phyloP scores from a whole-genome alignment of 37 sponge, comb jelly and placozoan species.

The Dysidea cf. avara region DNA sequence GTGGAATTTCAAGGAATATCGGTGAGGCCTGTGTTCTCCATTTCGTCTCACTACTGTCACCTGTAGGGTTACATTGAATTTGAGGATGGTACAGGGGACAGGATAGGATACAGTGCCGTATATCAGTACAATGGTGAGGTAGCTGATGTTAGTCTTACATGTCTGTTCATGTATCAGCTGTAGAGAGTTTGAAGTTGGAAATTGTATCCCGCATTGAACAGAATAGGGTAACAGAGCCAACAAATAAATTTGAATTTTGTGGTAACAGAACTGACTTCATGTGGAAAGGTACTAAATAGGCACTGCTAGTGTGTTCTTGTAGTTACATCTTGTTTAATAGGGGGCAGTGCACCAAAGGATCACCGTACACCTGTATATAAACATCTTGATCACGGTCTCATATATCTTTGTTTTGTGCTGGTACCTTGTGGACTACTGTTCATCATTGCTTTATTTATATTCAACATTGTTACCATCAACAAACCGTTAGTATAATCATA shows the following conservation, averaged over 20 bases:
- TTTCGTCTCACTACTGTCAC: too few relatives aligned
- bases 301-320: too few relatives aligned
- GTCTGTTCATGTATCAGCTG: conserved; percentile 1
- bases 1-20: too few relatives aligned
- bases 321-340: not conserved
- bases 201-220: too few relatives aligned
- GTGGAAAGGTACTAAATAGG: too few relatives aligned
- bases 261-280: too few relatives aligned
- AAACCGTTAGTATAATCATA: conserved; percentile 49
- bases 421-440: conserved; percentile 32
- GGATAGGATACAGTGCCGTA: conserved; percentile 28
- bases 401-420: conserved; percentile 23
- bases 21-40: too few relatives aligned
- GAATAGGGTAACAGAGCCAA: too few relatives aligned
- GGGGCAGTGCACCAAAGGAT: conserved; percentile 41
- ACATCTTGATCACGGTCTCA: conserved; percentile 12
- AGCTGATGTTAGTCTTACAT: not conserved
- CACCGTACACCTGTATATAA: conserved; percentile 13
- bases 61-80: conserved; percentile 45
- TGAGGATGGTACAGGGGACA: conserved; percentile 36
- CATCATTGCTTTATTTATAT: conserved; percentile 43
- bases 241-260: too few relatives aligned
- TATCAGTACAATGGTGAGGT: conserved; percentile 14
- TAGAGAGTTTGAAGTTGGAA: too few relatives aligned
- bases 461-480: conserved; percentile 53